Conservation (phyloP, 2,888 invertebrate species). For the Trissonchulus latispiculum region DNA sequence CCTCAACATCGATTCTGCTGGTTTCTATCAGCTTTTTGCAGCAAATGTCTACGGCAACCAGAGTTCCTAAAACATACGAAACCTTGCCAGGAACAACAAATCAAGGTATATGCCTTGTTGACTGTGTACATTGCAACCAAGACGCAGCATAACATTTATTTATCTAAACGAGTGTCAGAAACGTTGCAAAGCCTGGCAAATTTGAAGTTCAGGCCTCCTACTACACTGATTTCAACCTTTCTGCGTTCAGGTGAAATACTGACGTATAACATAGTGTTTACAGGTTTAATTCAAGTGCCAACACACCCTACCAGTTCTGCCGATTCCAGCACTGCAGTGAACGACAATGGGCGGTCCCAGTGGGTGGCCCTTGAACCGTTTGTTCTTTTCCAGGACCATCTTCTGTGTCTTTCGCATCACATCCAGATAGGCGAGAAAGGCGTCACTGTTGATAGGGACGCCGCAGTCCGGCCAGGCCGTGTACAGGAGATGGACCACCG, state of each 20-base stretch:
- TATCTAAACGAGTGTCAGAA: too few relatives aligned
- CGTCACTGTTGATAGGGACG: constrained; percentile 7
- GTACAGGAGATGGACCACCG: constrained; percentile 11
- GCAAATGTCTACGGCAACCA: constrained; percentile 35
- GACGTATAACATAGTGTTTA: too few relatives aligned
- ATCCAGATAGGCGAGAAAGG: constrained; percentile 4
- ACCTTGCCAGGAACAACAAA: too few relatives aligned
- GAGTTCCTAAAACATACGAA: constrained; percentile 22
- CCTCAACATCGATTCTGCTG: background rate
- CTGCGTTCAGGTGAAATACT: too few relatives aligned
- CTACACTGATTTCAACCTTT: too few relatives aligned
- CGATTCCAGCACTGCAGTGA: constrained; percentile 33
- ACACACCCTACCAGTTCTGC: constrained; percentile 25
- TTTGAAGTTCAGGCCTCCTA: too few relatives aligned
- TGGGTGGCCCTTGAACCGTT: background rate
- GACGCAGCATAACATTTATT: too few relatives aligned
- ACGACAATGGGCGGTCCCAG: constrained; percentile 32
- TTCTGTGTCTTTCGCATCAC: background rate
- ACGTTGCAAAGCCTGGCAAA: too few relatives aligned
- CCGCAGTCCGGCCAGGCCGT: constrained; percentile 19
- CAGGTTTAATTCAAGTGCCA: too few relatives aligned
- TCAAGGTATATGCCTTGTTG: too few relatives aligned
- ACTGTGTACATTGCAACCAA: too few relatives aligned
- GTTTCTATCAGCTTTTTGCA: constrained; percentile 30
- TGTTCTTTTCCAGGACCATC: background rate